A percentile compares a stretch with the other conserved stretches of the same genome.
Evolutionary conservation across 2,113 vertebrate species (phyloP).

Genomic region (Varanus salvator): DNA sequence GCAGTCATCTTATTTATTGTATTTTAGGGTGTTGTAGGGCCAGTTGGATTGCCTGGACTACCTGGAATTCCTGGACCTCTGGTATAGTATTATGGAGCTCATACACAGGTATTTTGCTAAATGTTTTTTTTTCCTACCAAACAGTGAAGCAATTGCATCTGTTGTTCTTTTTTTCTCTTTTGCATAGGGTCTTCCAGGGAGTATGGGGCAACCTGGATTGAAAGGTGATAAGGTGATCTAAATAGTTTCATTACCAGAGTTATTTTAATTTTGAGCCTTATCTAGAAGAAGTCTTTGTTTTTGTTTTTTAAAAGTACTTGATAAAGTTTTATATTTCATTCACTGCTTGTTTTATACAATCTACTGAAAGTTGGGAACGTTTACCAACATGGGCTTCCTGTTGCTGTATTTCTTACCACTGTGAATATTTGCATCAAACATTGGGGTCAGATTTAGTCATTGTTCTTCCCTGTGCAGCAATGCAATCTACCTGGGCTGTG

Average conservation of each 20-base stretch:
- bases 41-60: constrained; percentile 82
- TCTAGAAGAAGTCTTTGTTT: constrained; percentile 17
- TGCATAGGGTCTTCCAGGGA: constrained; percentile 90
- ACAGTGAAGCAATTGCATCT: neutral
- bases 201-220: constrained; percentile 92
- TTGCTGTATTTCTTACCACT: neutral
- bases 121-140: constrained; percentile 38
- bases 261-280: constrained; percentile 16
- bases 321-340: constrained; percentile 16
- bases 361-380: neutral
- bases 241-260: constrained; percentile 92
- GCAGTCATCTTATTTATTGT: constrained; percentile 47
- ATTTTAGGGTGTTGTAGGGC: constrained; percentile 85
- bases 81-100: constrained; percentile 75
- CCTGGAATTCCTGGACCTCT: constrained; percentile 88
- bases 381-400: neutral
- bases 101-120: neutral
- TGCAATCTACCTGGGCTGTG: neutral
- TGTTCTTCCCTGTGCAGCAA: neutral
- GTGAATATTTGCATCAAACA: neutral
- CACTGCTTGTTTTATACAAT: neutral
- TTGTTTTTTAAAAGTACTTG: constrained; percentile 3
- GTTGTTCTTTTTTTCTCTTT: constrained; percentile 40
- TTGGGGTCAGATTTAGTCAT: neutral
- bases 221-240: constrained; percentile 99